A percentile compares a stretch with the other conserved stretches of the same genome.
Conservation (phyloP, 1,140 invertebrate genomes). For the Lucilia cuprina region DNA sequence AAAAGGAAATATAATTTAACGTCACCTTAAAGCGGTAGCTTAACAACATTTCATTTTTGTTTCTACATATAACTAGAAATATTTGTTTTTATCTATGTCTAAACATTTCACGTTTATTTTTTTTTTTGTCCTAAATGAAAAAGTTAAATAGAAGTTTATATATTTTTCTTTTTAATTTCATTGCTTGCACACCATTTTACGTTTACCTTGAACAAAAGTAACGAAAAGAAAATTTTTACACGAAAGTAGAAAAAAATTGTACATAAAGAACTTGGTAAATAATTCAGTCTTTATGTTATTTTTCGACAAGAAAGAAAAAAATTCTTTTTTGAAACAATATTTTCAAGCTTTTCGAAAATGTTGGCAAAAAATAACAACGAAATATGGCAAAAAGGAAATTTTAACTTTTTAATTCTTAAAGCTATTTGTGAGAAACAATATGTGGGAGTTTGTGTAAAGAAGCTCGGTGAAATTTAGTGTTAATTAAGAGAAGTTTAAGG, state of each 20-base stretch:
- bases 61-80: not conserved
- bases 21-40: not conserved
- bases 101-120: not conserved
- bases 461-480: too few species aligned
- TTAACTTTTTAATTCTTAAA: not conserved
- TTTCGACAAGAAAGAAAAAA: not conserved
- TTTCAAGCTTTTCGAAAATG: not conserved
- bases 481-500: too few species aligned
- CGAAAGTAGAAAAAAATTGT: not conserved
- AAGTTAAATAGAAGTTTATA: not conserved
- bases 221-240: not conserved
- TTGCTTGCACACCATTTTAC: not conserved
- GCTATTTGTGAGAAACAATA: too few species aligned
- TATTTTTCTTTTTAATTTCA: not conserved
- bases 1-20: not conserved
- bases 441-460: not conserved
- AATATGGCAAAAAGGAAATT: not conserved
- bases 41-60: not conserved
- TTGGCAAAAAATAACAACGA: not conserved
- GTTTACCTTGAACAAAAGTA: slow-evolving; percentile 10
- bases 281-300: slow-evolving; percentile 2
- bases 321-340: not conserved
- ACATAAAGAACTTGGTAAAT: not conserved
- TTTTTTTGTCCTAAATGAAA: not conserved
- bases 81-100: not conserved